phyloP scores from a whole-genome alignment of 2,888 invertebrate genomes.

The Ypsolopha sequella region DNA sequence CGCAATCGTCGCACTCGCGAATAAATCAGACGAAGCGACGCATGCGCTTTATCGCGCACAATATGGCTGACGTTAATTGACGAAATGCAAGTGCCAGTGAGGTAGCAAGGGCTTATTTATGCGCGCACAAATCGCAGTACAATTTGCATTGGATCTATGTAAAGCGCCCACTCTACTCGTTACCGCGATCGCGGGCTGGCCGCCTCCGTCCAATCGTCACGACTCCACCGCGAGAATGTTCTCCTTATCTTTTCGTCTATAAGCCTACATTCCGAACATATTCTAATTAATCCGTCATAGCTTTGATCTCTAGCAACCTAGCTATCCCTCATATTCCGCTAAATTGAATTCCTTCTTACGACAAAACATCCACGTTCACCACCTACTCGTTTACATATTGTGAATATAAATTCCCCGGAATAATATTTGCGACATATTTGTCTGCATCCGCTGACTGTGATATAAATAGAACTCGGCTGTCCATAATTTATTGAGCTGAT shows the following conservation, averaged over 20 bases:
- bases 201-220: constrained; percentile 36
- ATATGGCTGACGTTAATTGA: constrained; percentile 51
- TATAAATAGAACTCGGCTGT: constrained; percentile 22
- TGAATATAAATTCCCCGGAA: background rate
- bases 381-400: background rate
- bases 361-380: too few species aligned
- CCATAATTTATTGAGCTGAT: constrained; percentile 35
- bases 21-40: constrained; percentile 26
- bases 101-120: constrained; percentile 36
- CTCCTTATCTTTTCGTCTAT: constrained; percentile 14
- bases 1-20: constrained; percentile 16
- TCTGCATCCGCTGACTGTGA: constrained; percentile 5
- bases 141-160: constrained; percentile 59
- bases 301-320: background rate
- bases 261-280: constrained; percentile 8
- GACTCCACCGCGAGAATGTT: constrained; percentile 31
- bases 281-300: constrained; percentile 1
- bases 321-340: too few species aligned
- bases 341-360: background rate
- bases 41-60: constrained; percentile 27
- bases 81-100: constrained; percentile 30
- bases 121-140: constrained; percentile 43
- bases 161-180: constrained; percentile 50
- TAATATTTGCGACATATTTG: background rate
- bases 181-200: constrained; percentile 31